These are phyloP conservation scores for Ceratina australensis DNA, from an alignment of 1,140 invertebrate genomes.

Conservation along the genomic window DNA sequence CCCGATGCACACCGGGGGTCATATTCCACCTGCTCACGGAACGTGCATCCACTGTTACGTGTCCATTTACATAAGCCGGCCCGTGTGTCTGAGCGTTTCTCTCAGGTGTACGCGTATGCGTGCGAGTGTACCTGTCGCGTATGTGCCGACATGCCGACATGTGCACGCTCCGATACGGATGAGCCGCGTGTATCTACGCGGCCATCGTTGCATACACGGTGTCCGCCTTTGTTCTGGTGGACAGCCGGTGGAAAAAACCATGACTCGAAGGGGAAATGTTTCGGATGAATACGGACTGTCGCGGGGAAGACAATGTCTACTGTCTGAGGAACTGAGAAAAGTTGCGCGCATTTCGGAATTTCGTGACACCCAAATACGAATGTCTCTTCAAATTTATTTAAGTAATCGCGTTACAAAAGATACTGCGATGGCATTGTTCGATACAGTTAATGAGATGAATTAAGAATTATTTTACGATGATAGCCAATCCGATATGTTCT, in stretches of 20 bases:
- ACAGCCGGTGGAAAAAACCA: constrained; percentile 6
- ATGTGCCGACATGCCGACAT: constrained; percentile 10
- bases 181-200: constrained; percentile 16
- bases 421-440: not conserved
- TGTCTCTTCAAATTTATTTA: not conserved
- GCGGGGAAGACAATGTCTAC: not conserved
- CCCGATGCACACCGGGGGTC: constrained; percentile 32
- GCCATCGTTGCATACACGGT: constrained; percentile 37
- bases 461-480: constrained; percentile 24
- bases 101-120: too few relatives aligned
- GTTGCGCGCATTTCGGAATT: not conserved
- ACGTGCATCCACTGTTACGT: constrained; percentile 60
- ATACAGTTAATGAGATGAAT: constrained; percentile 31
- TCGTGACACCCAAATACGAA: not conserved
- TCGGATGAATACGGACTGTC: constrained; percentile 7
- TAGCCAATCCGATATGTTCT: too few relatives aligned
- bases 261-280: constrained; percentile 18
- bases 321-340: not conserved
- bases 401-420: not conserved
- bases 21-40: constrained; percentile 57
- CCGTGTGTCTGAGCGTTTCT: not conserved
- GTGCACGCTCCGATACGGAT: constrained; percentile 42
- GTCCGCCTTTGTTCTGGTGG: constrained; percentile 38
- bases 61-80: constrained; percentile 61
- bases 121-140: not conserved